Percentiles rank a stretch among this genome's conserved stretches.
Conservation (phyloP, 2,113 vertebrate species). For the Calonectris borealis region DNA sequence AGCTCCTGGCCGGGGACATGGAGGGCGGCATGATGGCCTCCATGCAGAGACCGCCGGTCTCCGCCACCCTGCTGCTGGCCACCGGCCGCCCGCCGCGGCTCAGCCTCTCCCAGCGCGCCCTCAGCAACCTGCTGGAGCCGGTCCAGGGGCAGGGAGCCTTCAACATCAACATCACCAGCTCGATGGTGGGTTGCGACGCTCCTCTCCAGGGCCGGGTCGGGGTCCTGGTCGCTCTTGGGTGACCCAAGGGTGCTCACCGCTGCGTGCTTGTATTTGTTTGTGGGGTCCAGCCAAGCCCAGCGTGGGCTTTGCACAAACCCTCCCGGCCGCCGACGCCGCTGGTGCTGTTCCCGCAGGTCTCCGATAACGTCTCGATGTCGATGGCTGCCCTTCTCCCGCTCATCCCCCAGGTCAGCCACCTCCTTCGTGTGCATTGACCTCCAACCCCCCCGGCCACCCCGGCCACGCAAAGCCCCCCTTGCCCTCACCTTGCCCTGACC, state of each 20-base stretch:
- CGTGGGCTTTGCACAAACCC: not conserved
- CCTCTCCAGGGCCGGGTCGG: not conserved
- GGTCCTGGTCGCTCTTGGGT: not conserved
- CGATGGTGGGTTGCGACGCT: accelerated
- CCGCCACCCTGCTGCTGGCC: slow-evolving; percentile 11
- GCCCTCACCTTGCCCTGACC: not conserved
- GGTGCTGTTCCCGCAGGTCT: not conserved
- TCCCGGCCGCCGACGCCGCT: accelerated
- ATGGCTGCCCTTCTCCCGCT: not conserved
- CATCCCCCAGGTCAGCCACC: slow-evolving; percentile 58
- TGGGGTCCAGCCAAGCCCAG: not conserved
- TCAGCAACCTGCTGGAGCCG: slow-evolving; percentile 21
- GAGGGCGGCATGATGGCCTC: not conserved
- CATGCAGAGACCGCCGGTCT: accelerated
- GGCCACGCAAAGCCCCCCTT: accelerated
- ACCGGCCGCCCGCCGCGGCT: not conserved
- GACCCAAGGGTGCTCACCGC: accelerated
- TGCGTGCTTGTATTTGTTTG: too few species aligned
- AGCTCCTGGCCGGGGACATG: not conserved
- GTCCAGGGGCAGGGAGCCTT: not conserved
- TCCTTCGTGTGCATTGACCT: accelerated
- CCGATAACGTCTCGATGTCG: not conserved
- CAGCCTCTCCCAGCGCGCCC: slow-evolving; percentile 34
- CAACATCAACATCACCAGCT: slow-evolving; percentile 28
- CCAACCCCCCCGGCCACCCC: not conserved